Percentiles rank a stretch among this genome's conserved stretches.
Conservation (phyloP, 2,797 vertebrate genomes). For the Pristis pectinata region DNA sequence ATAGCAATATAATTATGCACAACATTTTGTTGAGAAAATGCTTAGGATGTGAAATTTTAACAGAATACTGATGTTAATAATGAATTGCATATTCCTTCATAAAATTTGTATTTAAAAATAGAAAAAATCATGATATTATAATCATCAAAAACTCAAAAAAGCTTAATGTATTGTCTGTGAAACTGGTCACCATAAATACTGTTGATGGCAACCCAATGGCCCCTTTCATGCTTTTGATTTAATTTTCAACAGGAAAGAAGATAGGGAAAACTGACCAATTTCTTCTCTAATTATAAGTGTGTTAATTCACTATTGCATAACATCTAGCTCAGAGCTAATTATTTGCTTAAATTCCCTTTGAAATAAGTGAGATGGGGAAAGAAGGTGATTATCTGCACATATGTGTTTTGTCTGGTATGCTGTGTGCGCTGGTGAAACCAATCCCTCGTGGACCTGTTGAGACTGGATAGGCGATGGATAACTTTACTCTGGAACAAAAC, state of each 20-base stretch:
- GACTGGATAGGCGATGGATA: constrained; percentile 31
- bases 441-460: constrained; percentile 1
- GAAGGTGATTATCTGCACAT: constrained; percentile 22
- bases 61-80: not conserved
- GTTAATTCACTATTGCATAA: not conserved
- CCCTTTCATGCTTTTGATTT: not conserved
- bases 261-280: not conserved
- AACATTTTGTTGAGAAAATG: not conserved
- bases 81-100: not conserved
- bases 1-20: not conserved
- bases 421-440: not conserved
- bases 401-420: constrained; percentile 17
- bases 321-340: not conserved
- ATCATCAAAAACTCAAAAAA: not conserved
- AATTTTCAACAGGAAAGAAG: not conserved
- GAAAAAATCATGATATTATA: not conserved
- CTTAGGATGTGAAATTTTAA: not conserved
- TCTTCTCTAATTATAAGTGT: not conserved
- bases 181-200: not conserved
- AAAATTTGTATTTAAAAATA: not conserved
- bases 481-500: constrained; percentile 35
- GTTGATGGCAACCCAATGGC: not conserved
- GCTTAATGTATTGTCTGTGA: not conserved
- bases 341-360: not conserved
- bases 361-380: constrained; percentile 24